phyloP scores from a whole-genome alignment of 2,888 invertebrate genomes.

The Oligia latruncula region DNA sequence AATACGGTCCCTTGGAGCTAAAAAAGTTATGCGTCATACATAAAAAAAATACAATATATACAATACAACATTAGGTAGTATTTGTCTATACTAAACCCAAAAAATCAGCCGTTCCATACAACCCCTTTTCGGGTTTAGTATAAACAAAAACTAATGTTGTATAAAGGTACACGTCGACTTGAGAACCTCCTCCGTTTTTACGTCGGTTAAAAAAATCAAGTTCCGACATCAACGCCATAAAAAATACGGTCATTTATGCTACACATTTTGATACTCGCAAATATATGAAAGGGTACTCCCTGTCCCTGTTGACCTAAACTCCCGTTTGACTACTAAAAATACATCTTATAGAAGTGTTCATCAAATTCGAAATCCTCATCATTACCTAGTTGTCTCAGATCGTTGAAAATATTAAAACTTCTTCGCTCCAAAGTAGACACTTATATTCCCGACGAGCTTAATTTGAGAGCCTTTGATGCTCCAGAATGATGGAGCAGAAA shows the following conservation, averaged over 20 bases:
- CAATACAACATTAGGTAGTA: too few relatives aligned
- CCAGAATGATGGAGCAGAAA: constrained; percentile 77
- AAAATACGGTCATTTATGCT: not conserved
- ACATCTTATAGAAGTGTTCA: constrained; percentile 1
- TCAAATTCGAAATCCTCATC: constrained; percentile 24
- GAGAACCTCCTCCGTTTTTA: too few relatives aligned
- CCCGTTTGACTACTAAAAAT: not conserved
- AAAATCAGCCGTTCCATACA: too few relatives aligned
- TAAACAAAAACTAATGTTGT: too few relatives aligned
- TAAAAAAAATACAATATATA: too few relatives aligned
- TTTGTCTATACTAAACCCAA: too few relatives aligned
- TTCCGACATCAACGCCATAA: not conserved
- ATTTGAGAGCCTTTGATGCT: constrained; percentile 78
- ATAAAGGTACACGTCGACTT: too few relatives aligned
- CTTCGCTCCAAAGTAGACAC: constrained; percentile 70
- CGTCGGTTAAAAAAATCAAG: not conserved
- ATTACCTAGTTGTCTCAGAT: constrained; percentile 34
- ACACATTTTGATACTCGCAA: not conserved
- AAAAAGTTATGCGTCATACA: not conserved
- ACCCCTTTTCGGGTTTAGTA: too few relatives aligned
- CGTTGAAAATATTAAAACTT: constrained; percentile 67
- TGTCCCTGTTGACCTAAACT: not conserved
- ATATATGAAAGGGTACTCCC: not conserved
- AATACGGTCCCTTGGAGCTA: not conserved
- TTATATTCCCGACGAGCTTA: constrained; percentile 72